Evolutionary conservation across 2,113 vertebrate species (phyloP).

Genomic region (Cyanoliseus patagonus): DNA sequence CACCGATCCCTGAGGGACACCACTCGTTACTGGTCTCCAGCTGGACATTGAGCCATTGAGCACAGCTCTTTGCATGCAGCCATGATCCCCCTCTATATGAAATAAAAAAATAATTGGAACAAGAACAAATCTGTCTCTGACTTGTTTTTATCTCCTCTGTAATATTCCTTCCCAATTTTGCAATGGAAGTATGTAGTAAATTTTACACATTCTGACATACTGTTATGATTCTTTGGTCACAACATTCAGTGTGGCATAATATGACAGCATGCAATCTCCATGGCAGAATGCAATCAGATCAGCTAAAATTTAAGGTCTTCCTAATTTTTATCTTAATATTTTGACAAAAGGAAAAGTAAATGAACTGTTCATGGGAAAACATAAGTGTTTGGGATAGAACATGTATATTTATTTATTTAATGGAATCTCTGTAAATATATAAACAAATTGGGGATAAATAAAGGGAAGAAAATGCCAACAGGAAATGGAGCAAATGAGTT

Average conservation of each 20-base stretch:
- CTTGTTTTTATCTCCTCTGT: neutral
- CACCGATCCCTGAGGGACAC: no score
- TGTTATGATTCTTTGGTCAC: neutral
- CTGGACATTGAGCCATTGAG: no score
- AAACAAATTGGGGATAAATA: neutral
- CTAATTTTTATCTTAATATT: neutral
- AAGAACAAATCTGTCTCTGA: neutral
- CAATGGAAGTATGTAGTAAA: neutral
- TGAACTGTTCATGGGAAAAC: neutral
- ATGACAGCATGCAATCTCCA: neutral
- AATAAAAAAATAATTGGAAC: neutral
- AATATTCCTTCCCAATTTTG: neutral
- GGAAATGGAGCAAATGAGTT: slow-evolving; percentile 5
- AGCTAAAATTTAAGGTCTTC: neutral
- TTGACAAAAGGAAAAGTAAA: neutral
- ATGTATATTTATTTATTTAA: slow-evolving; percentile 17
- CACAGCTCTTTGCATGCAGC: no score
- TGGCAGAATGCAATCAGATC: neutral
- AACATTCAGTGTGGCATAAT: neutral
- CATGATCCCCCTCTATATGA: neutral
- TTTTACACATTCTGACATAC: neutral
- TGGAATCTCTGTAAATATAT: neutral
- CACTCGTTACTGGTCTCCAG: no score
- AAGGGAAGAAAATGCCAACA: neutral
- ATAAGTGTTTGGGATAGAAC: neutral